These are phyloP conservation scores for Lethrus apterus DNA, from an alignment of 1,140 invertebrate species.

Conservation along the genomic window DNA sequence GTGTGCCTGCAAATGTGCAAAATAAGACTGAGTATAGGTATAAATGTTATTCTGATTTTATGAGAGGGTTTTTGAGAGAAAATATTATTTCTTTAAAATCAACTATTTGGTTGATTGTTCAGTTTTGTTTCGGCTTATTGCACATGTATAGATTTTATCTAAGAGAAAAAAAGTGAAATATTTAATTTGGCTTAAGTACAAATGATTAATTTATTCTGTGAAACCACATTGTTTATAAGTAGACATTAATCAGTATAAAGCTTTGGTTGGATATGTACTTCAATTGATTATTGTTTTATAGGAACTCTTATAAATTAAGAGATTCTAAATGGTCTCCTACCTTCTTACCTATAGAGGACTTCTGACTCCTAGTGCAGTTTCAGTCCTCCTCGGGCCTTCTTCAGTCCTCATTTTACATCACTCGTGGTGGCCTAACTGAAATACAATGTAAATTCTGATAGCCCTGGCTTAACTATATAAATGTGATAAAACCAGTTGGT, in stretches of 20 bases:
- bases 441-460: slow-evolving; percentile 15
- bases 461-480: slow-evolving; percentile 3
- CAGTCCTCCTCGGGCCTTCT: slow-evolving; percentile 24
- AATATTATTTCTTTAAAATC: neutral
- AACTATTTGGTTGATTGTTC: neutral
- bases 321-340: slow-evolving; percentile 18
- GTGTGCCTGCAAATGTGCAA: too few species aligned
- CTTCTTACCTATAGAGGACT: slow-evolving; percentile 33
- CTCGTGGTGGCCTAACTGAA: slow-evolving; percentile 7
- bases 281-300: slow-evolving; percentile 14
- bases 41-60: slow-evolving; percentile 15
- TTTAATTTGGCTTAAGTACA: slow-evolving; percentile 6
- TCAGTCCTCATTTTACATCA: neutral
- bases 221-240: slow-evolving; percentile 6
- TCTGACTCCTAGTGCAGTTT: slow-evolving; percentile 34
- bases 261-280: neutral
- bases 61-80: slow-evolving; percentile 2
- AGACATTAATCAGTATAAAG: neutral
- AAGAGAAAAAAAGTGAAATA: neutral
- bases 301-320: slow-evolving; percentile 3
- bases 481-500: slow-evolving; percentile 12
- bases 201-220: slow-evolving; percentile 1
- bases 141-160: slow-evolving; percentile 2
- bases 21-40: slow-evolving; percentile 25
- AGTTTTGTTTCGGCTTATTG: neutral